Conservation (phyloP, 2,888 invertebrate species). For the Omphaloscelis lunosa region DNA sequence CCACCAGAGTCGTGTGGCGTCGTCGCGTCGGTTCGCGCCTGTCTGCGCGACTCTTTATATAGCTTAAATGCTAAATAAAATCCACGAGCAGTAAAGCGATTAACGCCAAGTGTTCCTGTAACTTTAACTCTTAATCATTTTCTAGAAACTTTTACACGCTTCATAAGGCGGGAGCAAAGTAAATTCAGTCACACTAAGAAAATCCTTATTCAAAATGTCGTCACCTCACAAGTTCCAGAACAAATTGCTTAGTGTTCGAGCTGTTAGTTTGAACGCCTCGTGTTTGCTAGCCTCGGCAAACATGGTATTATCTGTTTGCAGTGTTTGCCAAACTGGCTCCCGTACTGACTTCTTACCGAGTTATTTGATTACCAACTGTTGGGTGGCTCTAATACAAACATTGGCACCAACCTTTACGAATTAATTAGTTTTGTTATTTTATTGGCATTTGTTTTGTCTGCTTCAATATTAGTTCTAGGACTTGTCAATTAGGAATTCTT, state of each 20-base stretch:
- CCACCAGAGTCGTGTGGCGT: no score
- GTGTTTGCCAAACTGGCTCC: conserved; percentile 63
- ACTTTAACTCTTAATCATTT: conserved; percentile 31
- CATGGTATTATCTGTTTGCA: conserved; percentile 69
- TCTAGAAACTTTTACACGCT: conserved; percentile 10
- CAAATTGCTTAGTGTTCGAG: conserved; percentile 69
- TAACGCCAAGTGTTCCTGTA: conserved; percentile 6
- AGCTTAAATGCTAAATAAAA: not conserved
- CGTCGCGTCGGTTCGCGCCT: no score
- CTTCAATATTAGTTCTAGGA: conserved; percentile 32
- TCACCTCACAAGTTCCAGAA: conserved; percentile 59
- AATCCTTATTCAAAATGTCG: conserved; percentile 51
- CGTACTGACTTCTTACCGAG: conserved; percentile 57
- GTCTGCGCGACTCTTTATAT: not conserved
- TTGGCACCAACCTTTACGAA: conserved; percentile 30
- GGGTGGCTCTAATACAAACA: conserved; percentile 25
- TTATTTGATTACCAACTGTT: conserved; percentile 60
- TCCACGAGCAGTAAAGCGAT: not conserved
- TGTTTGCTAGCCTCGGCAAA: conserved; percentile 65
- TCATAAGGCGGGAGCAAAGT: conserved; percentile 28
- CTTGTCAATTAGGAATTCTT: conserved; percentile 28
- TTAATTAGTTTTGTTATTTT: conserved; percentile 35
- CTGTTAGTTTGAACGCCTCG: conserved; percentile 60
- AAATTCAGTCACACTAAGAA: conserved; percentile 30
- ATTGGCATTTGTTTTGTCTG: conserved; percentile 16